These are phyloP conservation scores for Zeus faber DNA, from an alignment of 2,113 vertebrate species.

Conservation along the genomic window DNA sequence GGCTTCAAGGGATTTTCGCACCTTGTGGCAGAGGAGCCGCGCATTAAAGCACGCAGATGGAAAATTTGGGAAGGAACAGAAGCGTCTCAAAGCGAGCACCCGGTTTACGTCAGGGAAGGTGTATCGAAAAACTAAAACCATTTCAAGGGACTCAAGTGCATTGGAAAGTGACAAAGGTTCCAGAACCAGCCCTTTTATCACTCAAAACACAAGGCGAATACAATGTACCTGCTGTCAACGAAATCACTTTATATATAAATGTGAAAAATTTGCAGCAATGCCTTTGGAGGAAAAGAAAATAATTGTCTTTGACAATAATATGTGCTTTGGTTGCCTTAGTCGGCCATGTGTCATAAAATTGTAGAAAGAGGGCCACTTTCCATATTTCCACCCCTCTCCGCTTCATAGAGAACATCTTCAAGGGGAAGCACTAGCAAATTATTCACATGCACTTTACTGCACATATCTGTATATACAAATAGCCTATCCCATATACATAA, in stretches of 20 bases:
- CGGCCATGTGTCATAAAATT: constrained; percentile 6
- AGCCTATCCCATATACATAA: too few relatives aligned
- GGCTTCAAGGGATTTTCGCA: constrained; percentile 14
- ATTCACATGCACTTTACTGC: too few relatives aligned
- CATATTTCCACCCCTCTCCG: constrained; percentile 8
- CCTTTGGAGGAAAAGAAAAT: constrained; percentile 3
- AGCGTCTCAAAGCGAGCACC: background rate
- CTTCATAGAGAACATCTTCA: constrained; percentile 2
- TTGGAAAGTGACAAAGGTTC: background rate
- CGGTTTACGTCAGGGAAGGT: background rate
- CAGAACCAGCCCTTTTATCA: background rate
- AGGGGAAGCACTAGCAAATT: background rate
- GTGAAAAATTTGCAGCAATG: constrained; percentile 8
- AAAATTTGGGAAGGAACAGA: constrained; percentile 1
- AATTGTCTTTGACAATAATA: constrained; percentile 1
- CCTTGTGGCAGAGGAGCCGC: constrained; percentile 24
- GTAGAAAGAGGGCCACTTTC: constrained; percentile 4
- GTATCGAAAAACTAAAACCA: background rate
- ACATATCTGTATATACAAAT: too few relatives aligned
- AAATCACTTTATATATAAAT: constrained; percentile 8
- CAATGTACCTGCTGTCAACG: background rate
- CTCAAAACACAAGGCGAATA: constrained; percentile 3
- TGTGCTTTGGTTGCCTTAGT: constrained; percentile 15
- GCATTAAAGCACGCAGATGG: constrained; percentile 2
- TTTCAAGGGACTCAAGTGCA: constrained; percentile 1